Evolutionary conservation across 2,113 vertebrate genomes (phyloP).

Genomic region (Ondatra zibethicus): DNA sequence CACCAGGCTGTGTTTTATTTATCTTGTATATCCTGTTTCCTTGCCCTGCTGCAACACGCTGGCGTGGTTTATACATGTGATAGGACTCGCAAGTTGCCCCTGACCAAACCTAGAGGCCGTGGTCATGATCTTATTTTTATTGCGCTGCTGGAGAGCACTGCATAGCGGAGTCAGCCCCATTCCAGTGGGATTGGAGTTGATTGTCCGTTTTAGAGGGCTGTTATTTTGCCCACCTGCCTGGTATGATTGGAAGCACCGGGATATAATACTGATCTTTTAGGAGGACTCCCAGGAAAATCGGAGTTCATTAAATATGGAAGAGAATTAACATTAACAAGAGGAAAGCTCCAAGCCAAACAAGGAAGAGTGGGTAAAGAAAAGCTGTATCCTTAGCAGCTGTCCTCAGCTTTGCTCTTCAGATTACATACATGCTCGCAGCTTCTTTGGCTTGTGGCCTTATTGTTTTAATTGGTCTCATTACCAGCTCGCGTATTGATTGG

Average conservation of each 20-base stretch:
- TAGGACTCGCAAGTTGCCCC: not conserved
- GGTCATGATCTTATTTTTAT: constrained; percentile 3
- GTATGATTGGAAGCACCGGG: not conserved
- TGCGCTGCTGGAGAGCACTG: not conserved
- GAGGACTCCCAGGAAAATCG: constrained; percentile 38
- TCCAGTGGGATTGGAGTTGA: not conserved
- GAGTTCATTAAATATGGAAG: constrained; percentile 6
- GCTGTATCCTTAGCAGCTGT: not conserved
- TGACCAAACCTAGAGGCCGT: not conserved
- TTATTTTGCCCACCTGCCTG: not conserved
- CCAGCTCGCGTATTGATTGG: not conserved
- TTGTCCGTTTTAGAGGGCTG: constrained; percentile 15
- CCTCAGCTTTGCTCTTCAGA: constrained; percentile 2
- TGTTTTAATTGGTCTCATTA: constrained; percentile 30
- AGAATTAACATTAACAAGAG: constrained; percentile 1
- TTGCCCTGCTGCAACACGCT: not conserved
- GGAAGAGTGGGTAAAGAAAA: not conserved
- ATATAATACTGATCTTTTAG: not conserved
- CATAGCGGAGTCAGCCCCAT: not conserved
- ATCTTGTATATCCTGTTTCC: not conserved
- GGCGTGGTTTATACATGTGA: not conserved
- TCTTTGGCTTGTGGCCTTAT: constrained; percentile 5
- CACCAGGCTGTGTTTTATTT: not conserved
- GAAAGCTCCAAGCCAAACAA: not conserved
- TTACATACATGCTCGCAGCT: constrained; percentile 49